These are phyloP conservation scores for Conops quadrifasciatus DNA, from an alignment of 2,888 invertebrate genomes.

Conservation along the genomic window DNA sequence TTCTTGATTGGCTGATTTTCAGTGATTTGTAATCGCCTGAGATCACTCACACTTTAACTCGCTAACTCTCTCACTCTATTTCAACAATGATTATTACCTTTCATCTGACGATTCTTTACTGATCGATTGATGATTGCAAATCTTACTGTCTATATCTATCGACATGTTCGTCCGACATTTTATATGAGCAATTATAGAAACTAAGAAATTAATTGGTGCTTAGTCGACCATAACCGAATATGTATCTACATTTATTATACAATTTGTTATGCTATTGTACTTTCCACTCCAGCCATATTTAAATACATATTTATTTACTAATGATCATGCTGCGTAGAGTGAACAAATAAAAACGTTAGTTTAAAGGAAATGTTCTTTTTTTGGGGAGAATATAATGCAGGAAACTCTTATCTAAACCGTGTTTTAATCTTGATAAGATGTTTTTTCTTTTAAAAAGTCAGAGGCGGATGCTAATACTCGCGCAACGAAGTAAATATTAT, in stretches of 20 bases:
- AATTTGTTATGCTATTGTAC: not conserved
- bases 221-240: no score
- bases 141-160: no score
- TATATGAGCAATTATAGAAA: not conserved
- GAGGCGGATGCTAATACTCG: conserved; percentile 20
- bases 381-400: not conserved
- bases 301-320: not conserved
- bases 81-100: not conserved
- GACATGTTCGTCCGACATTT: not conserved
- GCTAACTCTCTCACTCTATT: not conserved
- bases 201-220: no score
- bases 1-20: no score
- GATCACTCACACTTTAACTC: no score
- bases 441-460: not conserved
- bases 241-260: not conserved
- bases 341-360: not conserved
- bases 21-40: no score
- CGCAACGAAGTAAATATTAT: not conserved
- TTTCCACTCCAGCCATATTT: not conserved
- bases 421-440: not conserved
- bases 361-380: conserved; percentile 2
- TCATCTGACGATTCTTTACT: no score
- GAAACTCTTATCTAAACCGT: conserved; percentile 9
- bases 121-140: no score
- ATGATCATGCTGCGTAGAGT: not conserved